phyloP scores from a whole-genome alignment of 2,113 vertebrate genomes.

The Rhinolophus sinicus region DNA sequence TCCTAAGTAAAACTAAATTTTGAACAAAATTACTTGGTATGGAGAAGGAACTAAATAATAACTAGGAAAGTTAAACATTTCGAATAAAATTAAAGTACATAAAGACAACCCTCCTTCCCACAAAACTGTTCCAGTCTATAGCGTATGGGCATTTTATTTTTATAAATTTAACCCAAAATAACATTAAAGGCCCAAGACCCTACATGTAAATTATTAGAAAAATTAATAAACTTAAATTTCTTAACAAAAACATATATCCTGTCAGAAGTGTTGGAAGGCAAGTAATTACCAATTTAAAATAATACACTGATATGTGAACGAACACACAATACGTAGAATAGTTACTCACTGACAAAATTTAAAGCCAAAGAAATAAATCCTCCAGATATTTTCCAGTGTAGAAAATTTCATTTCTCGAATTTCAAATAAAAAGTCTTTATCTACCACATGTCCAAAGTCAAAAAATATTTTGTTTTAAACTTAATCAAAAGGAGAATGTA shows the following conservation, averaged over 20 bases:
- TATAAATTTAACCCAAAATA: neutral
- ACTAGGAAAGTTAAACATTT: neutral
- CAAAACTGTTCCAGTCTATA: neutral
- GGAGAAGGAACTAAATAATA: neutral
- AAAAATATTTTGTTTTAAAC: neutral
- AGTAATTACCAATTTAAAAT: neutral
- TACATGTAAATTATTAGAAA: neutral
- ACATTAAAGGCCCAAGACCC: neutral
- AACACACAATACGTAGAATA: neutral
- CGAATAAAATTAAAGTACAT: neutral
- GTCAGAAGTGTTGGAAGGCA: neutral
- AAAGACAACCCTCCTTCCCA: neutral
- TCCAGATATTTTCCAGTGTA: neutral
- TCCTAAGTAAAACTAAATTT: neutral
- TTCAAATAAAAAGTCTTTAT: slow-evolving; percentile 20
- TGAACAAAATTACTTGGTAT: neutral
- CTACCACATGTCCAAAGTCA: neutral
- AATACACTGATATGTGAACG: neutral
- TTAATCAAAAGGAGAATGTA: neutral
- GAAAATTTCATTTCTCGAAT: slow-evolving; percentile 2
- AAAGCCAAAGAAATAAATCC: neutral
- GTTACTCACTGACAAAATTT: neutral
- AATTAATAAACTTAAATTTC: neutral
- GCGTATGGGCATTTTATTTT: neutral
- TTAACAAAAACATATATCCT: neutral